Percentiles rank a stretch among this genome's conserved stretches.
Evolutionary conservation across 2,113 vertebrate species (phyloP).

Genomic region (Oncorhynchus clarkii): DNA sequence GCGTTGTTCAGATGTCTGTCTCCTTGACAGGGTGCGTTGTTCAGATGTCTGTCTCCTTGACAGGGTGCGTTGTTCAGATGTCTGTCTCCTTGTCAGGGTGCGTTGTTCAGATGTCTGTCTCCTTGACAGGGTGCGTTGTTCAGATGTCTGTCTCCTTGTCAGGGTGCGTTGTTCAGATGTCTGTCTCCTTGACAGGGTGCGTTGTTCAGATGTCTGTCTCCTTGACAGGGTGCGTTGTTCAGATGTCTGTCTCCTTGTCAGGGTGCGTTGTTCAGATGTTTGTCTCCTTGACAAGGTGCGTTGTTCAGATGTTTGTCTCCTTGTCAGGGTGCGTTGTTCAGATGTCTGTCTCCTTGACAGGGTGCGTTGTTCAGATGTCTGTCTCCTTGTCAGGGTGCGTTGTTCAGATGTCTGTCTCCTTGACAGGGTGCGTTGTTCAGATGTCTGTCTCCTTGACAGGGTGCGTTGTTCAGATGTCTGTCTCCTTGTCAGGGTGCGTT

Average conservation of each 20-base stretch:
- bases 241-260: not conserved
- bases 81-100: constrained; percentile 23
- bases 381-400: constrained; percentile 41
- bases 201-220: too few species aligned
- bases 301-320: constrained; percentile 41
- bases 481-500: constrained; percentile 41
- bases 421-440: constrained; percentile 37
- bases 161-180: constrained; percentile 42
- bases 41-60: too few species aligned
- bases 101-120: constrained; percentile 21
- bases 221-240: constrained; percentile 37
- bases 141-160: constrained; percentile 40
- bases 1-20: constrained; percentile 29
- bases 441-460: not conserved
- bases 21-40: constrained; percentile 41
- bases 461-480: constrained; percentile 35
- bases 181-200: constrained; percentile 46
- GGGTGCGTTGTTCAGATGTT: constrained; percentile 34
- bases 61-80: constrained; percentile 37
- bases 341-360: not conserved
- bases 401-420: too few species aligned
- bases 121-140: constrained; percentile 37
- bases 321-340: too few species aligned
- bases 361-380: constrained; percentile 35
- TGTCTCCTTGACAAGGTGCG: constrained; percentile 24